A percentile compares a stretch with the other conserved stretches of the same genome.
These are phyloP conservation scores for Flexamia atlantica DNA, from an alignment of 2,888 invertebrate genomes.

Conservation along the genomic window DNA sequence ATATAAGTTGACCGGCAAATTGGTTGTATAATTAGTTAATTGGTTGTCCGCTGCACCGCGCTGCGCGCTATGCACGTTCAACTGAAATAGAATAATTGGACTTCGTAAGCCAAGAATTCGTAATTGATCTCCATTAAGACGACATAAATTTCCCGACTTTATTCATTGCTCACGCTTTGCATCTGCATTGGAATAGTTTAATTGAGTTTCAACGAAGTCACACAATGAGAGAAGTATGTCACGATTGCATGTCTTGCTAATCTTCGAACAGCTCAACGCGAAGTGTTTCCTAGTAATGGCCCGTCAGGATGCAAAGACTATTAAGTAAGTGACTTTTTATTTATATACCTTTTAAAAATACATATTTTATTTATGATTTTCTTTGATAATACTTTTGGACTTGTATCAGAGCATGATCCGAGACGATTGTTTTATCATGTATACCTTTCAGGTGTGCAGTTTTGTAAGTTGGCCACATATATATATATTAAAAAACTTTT, in stretches of 20 bases:
- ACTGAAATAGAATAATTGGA: slow-evolving; percentile 37
- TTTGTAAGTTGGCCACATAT: too few species aligned
- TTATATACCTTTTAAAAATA: too few species aligned
- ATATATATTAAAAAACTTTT: too few species aligned
- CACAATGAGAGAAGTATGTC: slow-evolving; percentile 11
- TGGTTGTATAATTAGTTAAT: slow-evolving; percentile 30
- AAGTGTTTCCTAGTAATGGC: too few species aligned
- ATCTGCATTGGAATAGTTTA: slow-evolving; percentile 28
- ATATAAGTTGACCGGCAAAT: slow-evolving; percentile 27
- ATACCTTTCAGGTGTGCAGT: too few species aligned
- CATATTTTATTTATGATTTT: too few species aligned
- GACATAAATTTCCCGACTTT: slow-evolving; percentile 21
- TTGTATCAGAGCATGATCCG: too few species aligned
- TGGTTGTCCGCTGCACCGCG: slow-evolving; percentile 16
- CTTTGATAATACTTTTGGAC: too few species aligned
- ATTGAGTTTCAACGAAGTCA: background rate
- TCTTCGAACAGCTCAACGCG: background rate
- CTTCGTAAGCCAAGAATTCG: slow-evolving; percentile 35
- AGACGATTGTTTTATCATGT: too few species aligned
- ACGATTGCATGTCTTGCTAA: background rate
- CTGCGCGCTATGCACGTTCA: background rate
- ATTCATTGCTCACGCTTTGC: slow-evolving; percentile 45
- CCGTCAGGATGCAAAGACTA: too few species aligned
- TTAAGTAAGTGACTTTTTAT: too few species aligned
- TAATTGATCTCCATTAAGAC: slow-evolving; percentile 40